Conservation (phyloP, 2,797 vertebrate species). For the Mus spretus region DNA sequence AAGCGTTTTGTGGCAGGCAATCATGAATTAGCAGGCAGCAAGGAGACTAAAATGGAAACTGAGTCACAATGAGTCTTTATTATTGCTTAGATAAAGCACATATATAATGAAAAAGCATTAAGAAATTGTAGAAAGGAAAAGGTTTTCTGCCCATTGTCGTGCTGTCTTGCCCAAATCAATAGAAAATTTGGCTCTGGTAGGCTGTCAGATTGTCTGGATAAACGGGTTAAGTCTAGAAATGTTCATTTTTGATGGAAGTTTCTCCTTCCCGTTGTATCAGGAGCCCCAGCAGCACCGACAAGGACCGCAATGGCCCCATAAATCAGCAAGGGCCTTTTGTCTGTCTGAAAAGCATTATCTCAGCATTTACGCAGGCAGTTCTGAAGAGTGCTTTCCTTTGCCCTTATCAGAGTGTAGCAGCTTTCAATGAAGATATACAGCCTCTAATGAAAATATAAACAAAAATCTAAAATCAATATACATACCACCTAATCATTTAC, state of each 20-base stretch:
- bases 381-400: conserved; percentile 85
- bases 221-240: conserved; percentile 85
- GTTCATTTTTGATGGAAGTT: conserved; percentile 85
- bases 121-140: conserved; percentile 70
- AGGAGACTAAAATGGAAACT: conserved; percentile 85
- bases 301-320: conserved; percentile 86
- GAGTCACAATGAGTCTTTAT: conserved; percentile 84
- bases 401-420: conserved; percentile 87
- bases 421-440: conserved; percentile 88
- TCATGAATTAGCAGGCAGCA: conserved; percentile 82
- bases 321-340: conserved; percentile 87
- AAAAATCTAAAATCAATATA: conserved; percentile 83
- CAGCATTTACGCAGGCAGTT: conserved; percentile 85
- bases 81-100: conserved; percentile 79
- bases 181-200: conserved; percentile 82
- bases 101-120: conserved; percentile 68
- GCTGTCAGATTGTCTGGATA: conserved; percentile 88
- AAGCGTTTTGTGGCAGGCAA: conserved; percentile 73
- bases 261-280: conserved; percentile 78
- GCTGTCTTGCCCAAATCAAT: conserved; percentile 82
- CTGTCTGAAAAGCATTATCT: conserved; percentile 88
- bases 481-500: conserved; percentile 86
- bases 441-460: conserved; percentile 86
- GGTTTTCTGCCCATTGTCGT: conserved; percentile 67
- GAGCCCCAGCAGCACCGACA: conserved; percentile 85